A percentile compares a stretch with the other conserved stretches of the same genome.
These are phyloP conservation scores for Scartelaos histophorus DNA, from an alignment of 2,113 vertebrate species.

Conservation along the genomic window DNA sequence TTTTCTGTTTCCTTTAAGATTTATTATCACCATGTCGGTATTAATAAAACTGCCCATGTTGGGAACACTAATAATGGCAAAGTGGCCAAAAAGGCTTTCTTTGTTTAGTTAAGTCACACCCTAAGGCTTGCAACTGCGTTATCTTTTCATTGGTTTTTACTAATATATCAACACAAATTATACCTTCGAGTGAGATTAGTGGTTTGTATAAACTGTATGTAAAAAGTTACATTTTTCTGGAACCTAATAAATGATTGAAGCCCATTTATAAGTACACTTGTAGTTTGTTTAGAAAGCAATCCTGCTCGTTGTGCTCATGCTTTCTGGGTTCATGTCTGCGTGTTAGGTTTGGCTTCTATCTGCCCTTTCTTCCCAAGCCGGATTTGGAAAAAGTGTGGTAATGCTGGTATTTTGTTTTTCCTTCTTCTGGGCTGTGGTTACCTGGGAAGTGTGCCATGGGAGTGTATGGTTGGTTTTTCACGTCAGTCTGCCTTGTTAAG, in stretches of 20 bases:
- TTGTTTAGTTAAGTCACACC: conserved; percentile 70
- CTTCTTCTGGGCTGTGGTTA: conserved; percentile 55
- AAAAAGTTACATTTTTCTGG: conserved; percentile 88
- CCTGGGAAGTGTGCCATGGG: conserved; percentile 38
- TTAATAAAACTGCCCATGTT: conserved; percentile 71
- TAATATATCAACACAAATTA: conserved; percentile 83
- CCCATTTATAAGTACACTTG: conserved; percentile 39
- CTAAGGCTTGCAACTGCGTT: conserved; percentile 54
- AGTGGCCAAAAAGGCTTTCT: conserved; percentile 76
- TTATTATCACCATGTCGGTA: conserved; percentile 55
- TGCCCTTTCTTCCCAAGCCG: conserved; percentile 19
- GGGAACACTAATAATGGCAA: conserved; percentile 80
- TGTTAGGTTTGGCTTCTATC: conserved; percentile 57
- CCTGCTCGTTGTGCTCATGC: conserved; percentile 21
- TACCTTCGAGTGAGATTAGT: conserved; percentile 79
- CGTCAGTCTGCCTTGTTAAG: conserved; percentile 44
- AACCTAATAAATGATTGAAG: conserved; percentile 91
- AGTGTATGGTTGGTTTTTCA: conserved; percentile 41
- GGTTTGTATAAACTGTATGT: conserved; percentile 74
- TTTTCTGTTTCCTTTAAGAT: conserved; percentile 24
- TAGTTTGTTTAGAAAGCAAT: conserved; percentile 22
- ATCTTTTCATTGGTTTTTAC: conserved; percentile 82
- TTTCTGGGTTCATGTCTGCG: conserved; percentile 56
- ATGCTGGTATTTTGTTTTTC: conserved; percentile 61
- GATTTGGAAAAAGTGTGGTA: conserved; percentile 65